Evolutionary conservation across 2,888 invertebrate genomes (phyloP).

Genomic region (Drosophila mettleri): DNA sequence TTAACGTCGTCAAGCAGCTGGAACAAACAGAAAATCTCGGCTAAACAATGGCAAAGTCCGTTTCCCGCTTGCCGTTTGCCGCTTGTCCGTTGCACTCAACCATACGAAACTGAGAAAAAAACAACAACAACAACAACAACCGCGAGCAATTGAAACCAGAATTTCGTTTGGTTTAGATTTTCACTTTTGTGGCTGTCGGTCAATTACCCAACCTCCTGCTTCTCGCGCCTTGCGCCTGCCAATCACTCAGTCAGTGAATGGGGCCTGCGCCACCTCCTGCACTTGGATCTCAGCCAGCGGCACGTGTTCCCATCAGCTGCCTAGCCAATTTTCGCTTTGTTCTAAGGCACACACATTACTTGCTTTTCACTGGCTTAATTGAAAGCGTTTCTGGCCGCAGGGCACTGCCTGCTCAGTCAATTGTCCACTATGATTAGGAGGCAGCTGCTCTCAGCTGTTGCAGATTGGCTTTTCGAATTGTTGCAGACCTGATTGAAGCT

Average conservation of each 20-base stretch:
- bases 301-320: slow-evolving; percentile 37
- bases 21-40: slow-evolving; percentile 75
- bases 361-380: slow-evolving; percentile 64
- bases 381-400: slow-evolving; percentile 42
- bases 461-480: slow-evolving; percentile 29
- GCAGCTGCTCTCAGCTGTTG: slow-evolving; percentile 38
- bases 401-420: slow-evolving; percentile 17
- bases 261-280: slow-evolving; percentile 11
- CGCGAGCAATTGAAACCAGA: slow-evolving; percentile 81
- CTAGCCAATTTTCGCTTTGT: slow-evolving; percentile 53
- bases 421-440: slow-evolving; percentile 47
- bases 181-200: slow-evolving; percentile 74
- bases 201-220: slow-evolving; percentile 25
- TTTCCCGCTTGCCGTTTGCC: slow-evolving; percentile 31
- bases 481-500: slow-evolving; percentile 7
- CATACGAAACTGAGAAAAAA: slow-evolving; percentile 38
- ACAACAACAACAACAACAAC: slow-evolving; percentile 49
- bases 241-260: slow-evolving; percentile 32
- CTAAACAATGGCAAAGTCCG: slow-evolving; percentile 74
- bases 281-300: slow-evolving; percentile 23
- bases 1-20: slow-evolving; percentile 77
- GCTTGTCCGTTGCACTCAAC: slow-evolving; percentile 53
- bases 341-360: slow-evolving; percentile 57
- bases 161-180: slow-evolving; percentile 80
- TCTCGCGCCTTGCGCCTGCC: slow-evolving; percentile 10